phyloP scores from a whole-genome alignment of 92 coral and sea anemone genomes.

The Nematostella vectensis region DNA sequence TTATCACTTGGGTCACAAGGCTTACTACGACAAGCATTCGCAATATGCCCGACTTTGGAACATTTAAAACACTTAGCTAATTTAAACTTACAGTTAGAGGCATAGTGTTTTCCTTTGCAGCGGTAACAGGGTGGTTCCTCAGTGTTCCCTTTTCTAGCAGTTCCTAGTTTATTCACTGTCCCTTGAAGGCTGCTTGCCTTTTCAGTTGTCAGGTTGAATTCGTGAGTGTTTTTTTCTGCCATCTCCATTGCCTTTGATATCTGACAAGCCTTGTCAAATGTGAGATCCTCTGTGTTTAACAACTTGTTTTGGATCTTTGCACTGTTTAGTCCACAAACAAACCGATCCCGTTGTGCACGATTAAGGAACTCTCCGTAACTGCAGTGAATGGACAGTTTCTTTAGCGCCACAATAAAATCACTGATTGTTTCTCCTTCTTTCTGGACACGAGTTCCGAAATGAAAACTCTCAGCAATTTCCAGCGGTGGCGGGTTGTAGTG shows the following conservation, averaged over 20 bases:
- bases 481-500: constrained; percentile 33
- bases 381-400: constrained; percentile 40
- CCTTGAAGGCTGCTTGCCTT: constrained; percentile 10
- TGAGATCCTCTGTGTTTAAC: constrained; percentile 23
- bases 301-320: constrained; percentile 39
- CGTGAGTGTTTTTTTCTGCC: constrained; percentile 49
- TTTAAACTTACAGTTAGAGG: constrained; percentile 32
- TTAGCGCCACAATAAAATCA: constrained; percentile 31
- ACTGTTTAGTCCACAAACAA: constrained; percentile 43
- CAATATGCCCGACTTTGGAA: constrained; percentile 34
- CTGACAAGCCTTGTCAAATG: constrained; percentile 33
- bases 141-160: constrained; percentile 5
- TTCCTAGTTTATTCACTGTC: constrained; percentile 18
- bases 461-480: constrained; percentile 38
- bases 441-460: constrained; percentile 35
- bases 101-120: constrained; percentile 40
- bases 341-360: constrained; percentile 37
- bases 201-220: constrained; percentile 27
- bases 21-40: too few relatives aligned
- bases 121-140: constrained; percentile 26
- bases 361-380: constrained; percentile 39
- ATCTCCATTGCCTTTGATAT: constrained; percentile 50
- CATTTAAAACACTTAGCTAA: constrained; percentile 34
- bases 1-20: too few relatives aligned
- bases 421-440: constrained; percentile 31